Base-by-base conservation (phyloP, 2,113 vertebrate species). In the Cairina moschata region DNA sequence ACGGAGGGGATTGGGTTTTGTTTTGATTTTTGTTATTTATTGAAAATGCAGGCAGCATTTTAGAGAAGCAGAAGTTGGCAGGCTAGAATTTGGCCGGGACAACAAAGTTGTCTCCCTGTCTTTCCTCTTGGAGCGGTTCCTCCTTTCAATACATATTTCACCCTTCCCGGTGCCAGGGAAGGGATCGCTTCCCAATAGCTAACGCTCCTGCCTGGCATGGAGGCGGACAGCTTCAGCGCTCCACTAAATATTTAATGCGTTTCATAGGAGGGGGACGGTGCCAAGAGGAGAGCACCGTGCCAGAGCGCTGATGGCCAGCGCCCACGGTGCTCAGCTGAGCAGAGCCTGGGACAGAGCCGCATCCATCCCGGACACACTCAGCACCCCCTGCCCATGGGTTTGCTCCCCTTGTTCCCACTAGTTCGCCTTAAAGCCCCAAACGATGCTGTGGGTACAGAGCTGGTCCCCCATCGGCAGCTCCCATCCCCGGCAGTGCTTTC, bases 21-120 rank as follows among this genome's bases (percentile, higher is more conserved):
- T 62, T 95, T 92, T 59, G 73, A 91, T 74, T 92, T n/a, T 36
- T 22, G 14, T 90, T 95, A 88, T 96, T 95, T 96, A 91, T 93
- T 93, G 83, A 63, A 91, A 94, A 92, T 76, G 90, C 92, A 93
- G 95, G 93, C 83, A 79, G 91, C 86, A 59, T 86, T 93, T 86
- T 71, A 84, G 74, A 95, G 67, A 36, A 92, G 80, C 1, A 65
- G 88, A 83, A 84, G 88, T 96, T 96, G 88, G 91, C 94, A 93
- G 83, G 93, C 88, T 86, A 1, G 5, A 26, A 62, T 87, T 92
- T 97, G 97, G 93, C 95, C 15, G 7, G 90, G 88, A 93, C 93
- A 95, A 94, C 93, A 95, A 96, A 95, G 88, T 96, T 92, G 87
- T 96, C 95, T 97, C 93, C 91, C 91, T 82, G 86, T 44, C 91